Conservation (phyloP, 2,113 vertebrate genomes). For the Brachionichthys hirsutus region DNA sequence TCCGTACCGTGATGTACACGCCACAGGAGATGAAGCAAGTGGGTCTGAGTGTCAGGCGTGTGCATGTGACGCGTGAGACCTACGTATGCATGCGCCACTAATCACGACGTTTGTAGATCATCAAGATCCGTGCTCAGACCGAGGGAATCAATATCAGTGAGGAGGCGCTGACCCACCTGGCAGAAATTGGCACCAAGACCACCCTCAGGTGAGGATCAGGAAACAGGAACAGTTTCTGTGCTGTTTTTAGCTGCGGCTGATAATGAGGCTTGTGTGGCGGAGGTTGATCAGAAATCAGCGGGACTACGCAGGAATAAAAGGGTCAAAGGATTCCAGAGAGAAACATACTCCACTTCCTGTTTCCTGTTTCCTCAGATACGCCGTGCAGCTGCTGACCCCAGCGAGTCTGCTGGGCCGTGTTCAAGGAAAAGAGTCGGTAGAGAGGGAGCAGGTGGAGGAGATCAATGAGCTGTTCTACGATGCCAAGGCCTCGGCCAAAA, state of each 20-base stretch:
- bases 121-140: constrained; percentile 96
- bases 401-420: constrained; percentile 91
- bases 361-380: constrained; percentile 80
- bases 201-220: constrained; percentile 85
- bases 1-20: constrained; percentile 95
- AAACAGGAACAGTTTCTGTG: no score
- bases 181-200: constrained; percentile 95
- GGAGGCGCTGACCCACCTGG: constrained; percentile 89
- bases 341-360: background rate
- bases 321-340: no score
- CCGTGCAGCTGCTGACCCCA: constrained; percentile 92
- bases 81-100: background rate
- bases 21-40: constrained; percentile 99
- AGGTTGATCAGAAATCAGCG: no score
- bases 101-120: constrained; percentile 80
- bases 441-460: constrained; percentile 96
- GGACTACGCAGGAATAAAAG: no score
- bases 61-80: background rate
- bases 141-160: constrained; percentile 94
- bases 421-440: constrained; percentile 93
- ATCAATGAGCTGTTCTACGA: constrained; percentile 99
- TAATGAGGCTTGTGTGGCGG: no score
- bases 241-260: no score
- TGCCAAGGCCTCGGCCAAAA: constrained; percentile 97
- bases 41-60: background rate